Base-by-base conservation (phyloP, 2,113 vertebrate species). In the Siniperca chuatsi region DNA sequence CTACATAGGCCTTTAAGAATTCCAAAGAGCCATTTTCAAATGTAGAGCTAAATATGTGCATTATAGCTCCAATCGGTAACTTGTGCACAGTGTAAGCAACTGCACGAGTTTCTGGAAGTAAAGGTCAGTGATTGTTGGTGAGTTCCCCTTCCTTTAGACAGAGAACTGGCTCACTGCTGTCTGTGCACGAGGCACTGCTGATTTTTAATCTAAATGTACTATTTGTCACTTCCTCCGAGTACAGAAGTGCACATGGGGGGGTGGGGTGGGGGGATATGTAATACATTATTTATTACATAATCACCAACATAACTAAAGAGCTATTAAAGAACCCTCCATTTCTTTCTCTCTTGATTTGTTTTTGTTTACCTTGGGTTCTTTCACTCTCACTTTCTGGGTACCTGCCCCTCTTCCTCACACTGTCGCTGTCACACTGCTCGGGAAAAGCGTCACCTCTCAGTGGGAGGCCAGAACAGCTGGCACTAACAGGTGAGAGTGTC, bases 401-500 rank as follows among this genome's bases (percentile, higher is more conserved):
- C 44, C 15, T 37, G 46, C 11, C 69, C 35, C 42, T 76, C 57
- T 71, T 18, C 62, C 33, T 70, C 73, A n/a, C 80, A 10, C 67
- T 66, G 44, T 40, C 40, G 62, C 8, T 48, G 29, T 83, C 71
- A 76, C 65, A 6, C 16, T 3, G 16, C 76, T 16, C 29, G 70
- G 71, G 77, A 87, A 89, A 84, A 81, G 85, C 16, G 55, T 85
- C 72, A 78, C 81, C 60, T 83, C 60, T 67, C n/a, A 21, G 57
- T 2, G 70, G 66, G 57, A 0, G 35, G 11, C 5, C 3, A 0
- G 4, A 71, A 8, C 79, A 87, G 79, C 81, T 92, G 87, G n/a
- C 69, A n/a, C n/a, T 1, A 79, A 88, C 91, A 86, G 83, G 87
- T 84, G 87, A 87, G 57, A 60, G 42, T 55, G 70, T 12, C 2